These are phyloP conservation scores for Elanus axillaris DNA, from an alignment of 2,113 vertebrate species.

Conservation along the genomic window DNA sequence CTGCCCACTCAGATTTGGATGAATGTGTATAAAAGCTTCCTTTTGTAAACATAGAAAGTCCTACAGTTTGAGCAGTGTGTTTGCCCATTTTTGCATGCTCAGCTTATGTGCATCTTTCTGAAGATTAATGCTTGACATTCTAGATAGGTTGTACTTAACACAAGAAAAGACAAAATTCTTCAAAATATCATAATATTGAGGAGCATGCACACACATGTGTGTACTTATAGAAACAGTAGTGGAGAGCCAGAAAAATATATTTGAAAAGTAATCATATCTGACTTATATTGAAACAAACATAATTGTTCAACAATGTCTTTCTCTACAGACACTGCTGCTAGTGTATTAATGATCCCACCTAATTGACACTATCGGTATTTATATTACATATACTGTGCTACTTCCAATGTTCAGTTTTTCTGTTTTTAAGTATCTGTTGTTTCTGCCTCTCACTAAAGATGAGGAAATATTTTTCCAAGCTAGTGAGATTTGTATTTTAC, in stretches of 20 bases:
- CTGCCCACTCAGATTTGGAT: constrained; percentile 51
- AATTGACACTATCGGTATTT: neutral
- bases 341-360: neutral
- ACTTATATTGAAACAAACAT: neutral
- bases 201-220: neutral
- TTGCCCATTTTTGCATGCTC: constrained; percentile 52
- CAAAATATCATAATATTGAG: neutral
- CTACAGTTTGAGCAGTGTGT: constrained; percentile 50
- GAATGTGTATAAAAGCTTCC: constrained; percentile 17
- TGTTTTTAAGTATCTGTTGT: neutral
- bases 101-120: neutral
- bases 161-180: neutral
- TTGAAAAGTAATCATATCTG: neutral
- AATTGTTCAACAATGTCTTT: neutral
- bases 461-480: constrained; percentile 14
- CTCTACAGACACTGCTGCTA: neutral
- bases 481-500: constrained; percentile 28
- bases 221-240: neutral
- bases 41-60: constrained; percentile 34
- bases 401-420: neutral
- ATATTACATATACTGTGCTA: neutral
- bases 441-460: neutral
- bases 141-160: neutral
- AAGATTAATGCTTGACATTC: constrained; percentile 1
- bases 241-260: neutral